These are phyloP conservation scores for Lithophane semibrunnea DNA, from an alignment of 2,888 invertebrate genomes.

Conservation along the genomic window DNA sequence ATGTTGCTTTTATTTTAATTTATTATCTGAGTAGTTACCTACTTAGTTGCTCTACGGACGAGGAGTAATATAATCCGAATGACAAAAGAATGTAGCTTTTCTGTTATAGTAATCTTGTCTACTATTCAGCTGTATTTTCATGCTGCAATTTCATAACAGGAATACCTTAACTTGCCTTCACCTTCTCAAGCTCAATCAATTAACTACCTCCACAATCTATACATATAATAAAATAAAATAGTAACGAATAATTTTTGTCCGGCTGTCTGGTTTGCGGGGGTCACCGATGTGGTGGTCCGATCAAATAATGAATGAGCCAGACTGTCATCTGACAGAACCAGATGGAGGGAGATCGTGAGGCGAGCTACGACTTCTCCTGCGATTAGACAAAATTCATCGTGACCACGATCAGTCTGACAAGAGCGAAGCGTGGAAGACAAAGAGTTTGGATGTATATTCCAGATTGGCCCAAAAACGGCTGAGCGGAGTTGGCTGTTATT, in stretches of 20 bases:
- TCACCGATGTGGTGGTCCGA: too few species aligned
- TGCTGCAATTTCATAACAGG: not conserved
- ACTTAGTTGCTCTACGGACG: not conserved
- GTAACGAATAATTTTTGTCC: too few species aligned
- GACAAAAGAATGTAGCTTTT: not conserved
- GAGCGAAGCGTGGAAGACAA: too few species aligned
- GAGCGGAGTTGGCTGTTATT: not conserved
- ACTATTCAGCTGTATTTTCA: not conserved
- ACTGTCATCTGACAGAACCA: too few species aligned
- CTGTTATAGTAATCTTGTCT: not conserved
- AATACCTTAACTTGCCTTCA: not conserved
- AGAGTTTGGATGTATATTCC: not conserved
- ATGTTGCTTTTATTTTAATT: not conserved
- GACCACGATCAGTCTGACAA: too few species aligned
- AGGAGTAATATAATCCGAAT: constrained; percentile 1
- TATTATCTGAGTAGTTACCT: not conserved
- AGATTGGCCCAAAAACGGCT: not conserved
- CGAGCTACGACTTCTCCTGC: too few species aligned
- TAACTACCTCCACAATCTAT: not conserved
- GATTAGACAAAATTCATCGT: too few species aligned
- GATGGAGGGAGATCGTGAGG: too few species aligned
- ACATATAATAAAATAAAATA: too few species aligned
- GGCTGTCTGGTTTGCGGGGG: too few species aligned
- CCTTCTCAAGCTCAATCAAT: not conserved
- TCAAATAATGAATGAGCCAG: too few species aligned